These are phyloP conservation scores for Pipistrellus pygmaeus DNA, from an alignment of 2,797 vertebrate species.

Conservation along the genomic window DNA sequence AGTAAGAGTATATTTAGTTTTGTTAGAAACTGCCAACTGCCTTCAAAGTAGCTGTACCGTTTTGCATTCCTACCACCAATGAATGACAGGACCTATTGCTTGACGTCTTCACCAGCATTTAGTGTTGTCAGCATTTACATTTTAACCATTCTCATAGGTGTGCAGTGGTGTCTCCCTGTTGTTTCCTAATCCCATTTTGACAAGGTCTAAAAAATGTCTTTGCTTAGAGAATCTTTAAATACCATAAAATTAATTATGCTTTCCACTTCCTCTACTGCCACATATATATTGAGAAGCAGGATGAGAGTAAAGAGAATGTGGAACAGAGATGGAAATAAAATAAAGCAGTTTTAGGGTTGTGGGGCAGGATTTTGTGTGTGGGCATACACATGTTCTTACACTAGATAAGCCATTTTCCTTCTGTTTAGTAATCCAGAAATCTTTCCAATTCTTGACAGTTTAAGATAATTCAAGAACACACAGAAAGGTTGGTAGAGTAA, in stretches of 20 bases:
- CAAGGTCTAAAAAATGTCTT: neutral
- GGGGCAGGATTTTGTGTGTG: neutral
- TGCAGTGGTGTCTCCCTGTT: neutral
- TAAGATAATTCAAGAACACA: neutral
- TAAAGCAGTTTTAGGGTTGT: neutral
- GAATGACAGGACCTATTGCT: neutral
- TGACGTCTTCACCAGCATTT: neutral
- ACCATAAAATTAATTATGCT: neutral
- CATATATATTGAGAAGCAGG: neutral
- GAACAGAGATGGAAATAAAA: neutral
- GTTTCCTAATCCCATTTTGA: conserved; percentile 5
- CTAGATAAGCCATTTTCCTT: conserved; percentile 19
- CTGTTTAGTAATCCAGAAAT: conserved; percentile 25
- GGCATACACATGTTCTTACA: accelerated
- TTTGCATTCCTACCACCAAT: neutral
- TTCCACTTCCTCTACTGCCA: neutral
- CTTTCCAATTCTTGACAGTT: conserved; percentile 9
- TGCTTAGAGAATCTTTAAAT: conserved; percentile 41
- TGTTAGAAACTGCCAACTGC: neutral
- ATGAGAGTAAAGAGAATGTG: conserved; percentile 52
- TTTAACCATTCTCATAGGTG: neutral
- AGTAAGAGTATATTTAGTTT: conserved; percentile 6
- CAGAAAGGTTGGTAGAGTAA: neutral
- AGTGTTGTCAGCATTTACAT: neutral
- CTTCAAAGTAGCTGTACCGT: neutral